phyloP scores from a whole-genome alignment of 2,113 vertebrate species.

The Promerops cafer region DNA sequence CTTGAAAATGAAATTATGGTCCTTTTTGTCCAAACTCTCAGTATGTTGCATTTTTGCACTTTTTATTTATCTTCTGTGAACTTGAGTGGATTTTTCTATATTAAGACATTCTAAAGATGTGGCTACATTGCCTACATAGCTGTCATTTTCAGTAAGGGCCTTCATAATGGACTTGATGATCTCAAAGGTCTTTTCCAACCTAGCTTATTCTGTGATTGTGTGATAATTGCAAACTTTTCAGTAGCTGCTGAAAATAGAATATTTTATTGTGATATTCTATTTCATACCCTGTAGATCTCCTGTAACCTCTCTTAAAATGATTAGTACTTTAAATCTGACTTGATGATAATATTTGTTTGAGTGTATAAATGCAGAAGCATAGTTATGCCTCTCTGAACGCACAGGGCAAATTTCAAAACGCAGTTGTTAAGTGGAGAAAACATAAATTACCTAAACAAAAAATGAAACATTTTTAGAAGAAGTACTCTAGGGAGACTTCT shows the following conservation, averaged over 20 bases:
- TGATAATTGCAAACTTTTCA: neutral
- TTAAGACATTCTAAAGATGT: neutral
- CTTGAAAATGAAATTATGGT: neutral
- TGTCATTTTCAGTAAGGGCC: neutral
- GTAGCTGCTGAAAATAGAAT: neutral
- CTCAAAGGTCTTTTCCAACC: neutral
- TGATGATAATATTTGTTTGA: neutral
- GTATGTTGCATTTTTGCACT: neutral
- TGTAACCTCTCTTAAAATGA: neutral
- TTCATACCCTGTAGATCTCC: neutral
- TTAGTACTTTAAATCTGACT: neutral
- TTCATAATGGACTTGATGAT: neutral
- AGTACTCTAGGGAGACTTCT: neutral
- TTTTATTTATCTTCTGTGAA: neutral
- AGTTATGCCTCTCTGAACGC: neutral
- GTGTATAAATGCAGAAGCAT: neutral
- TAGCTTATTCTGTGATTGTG: neutral
- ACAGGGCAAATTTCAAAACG: neutral
- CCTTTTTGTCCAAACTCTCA: neutral
- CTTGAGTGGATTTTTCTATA: neutral
- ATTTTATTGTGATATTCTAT: neutral
- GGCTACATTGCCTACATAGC: neutral
- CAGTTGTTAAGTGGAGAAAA: neutral
- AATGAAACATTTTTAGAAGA: neutral
- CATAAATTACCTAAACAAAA: neutral